Evolutionary conservation across 2,888 invertebrate species (phyloP), one percentile per base, ranked within the genome.

Genomic region (Synanthedon myopaeformis): DNA sequence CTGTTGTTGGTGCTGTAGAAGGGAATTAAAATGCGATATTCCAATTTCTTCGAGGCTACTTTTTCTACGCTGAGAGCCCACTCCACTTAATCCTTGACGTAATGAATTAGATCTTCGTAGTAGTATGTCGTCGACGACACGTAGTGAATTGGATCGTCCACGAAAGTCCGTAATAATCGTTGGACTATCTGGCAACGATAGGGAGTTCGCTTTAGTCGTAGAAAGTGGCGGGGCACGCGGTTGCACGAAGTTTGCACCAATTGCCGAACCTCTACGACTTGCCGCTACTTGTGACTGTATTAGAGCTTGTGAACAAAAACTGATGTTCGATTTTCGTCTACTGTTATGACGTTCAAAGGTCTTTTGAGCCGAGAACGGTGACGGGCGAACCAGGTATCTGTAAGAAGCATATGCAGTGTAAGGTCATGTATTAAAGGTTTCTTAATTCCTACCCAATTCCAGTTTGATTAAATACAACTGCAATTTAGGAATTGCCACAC

Each of bases 331-430:
- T 82, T 96, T 96, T 53, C 96, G 90, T 10, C 96, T 89, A 58
- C 95, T 96, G 79, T 96, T 96, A 83, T 96, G 96, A 1, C 96
- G 90, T 73, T 96, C 96, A 80, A 96, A 97, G 0, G 96, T 96
- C 84, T 96, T 96, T 82, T 96, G 96, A 23, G 96, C 96, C 42
- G 96, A 96, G 78, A 98, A 96, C 11, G 98, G 97, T 72, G 96
- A 97, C 1, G 98, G 98, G 11, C 97, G 91, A 45, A 98, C 96
- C 72, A 97, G 86, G 69, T 97, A 96, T 76, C 96, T 96, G 89
- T 42, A 83, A 79, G 57, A 56, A 56, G 52, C 55, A 53, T 45
- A 14, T 13, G 45, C n/a, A 45, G 45, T 45, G n/a, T 45, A 45
- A 28, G 28, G 6, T 28, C 28, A n/a, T 42, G 12, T 42, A n/a